phyloP scores from a whole-genome alignment of 2,888 invertebrate genomes.

The Meiosimyza decipiens region DNA sequence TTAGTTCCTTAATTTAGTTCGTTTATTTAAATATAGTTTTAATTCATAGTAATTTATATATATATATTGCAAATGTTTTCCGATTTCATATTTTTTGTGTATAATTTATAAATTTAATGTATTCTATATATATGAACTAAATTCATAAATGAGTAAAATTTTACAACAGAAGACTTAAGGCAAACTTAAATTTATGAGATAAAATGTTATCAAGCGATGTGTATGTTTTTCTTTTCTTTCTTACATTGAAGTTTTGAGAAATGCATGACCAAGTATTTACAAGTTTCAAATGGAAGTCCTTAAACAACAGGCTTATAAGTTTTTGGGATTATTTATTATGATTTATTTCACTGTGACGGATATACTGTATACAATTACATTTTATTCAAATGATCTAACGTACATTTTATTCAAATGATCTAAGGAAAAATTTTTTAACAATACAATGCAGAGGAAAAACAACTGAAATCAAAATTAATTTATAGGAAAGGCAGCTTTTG shows the following conservation, averaged over 20 bases:
- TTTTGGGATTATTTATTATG: neutral
- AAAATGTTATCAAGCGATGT: neutral
- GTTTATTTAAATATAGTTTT: neutral
- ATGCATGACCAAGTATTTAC: constrained; percentile 2
- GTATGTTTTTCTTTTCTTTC: too few relatives aligned
- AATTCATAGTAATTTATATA: neutral
- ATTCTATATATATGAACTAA: too few relatives aligned
- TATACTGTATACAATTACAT: neutral
- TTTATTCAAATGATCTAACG: neutral
- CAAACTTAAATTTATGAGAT: constrained; percentile 10
- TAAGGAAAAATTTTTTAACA: neutral
- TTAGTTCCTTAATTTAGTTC: constrained; percentile 10
- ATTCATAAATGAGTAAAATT: too few relatives aligned
- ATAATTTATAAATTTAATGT: too few relatives aligned
- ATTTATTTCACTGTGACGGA: constrained; percentile 13
- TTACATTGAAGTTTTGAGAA: too few relatives aligned
- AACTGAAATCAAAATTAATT: constrained; percentile 1
- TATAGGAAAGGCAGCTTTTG: neutral
- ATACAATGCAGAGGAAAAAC: neutral
- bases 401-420: neutral
- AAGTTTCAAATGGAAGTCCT: constrained; percentile 6
- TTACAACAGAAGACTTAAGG: neutral
- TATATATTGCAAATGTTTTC: constrained; percentile 14
- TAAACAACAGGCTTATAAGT: neutral
- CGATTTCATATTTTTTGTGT: neutral